Conservation (phyloP, 2,113 vertebrate species). For the Bujurquina vittata region DNA sequence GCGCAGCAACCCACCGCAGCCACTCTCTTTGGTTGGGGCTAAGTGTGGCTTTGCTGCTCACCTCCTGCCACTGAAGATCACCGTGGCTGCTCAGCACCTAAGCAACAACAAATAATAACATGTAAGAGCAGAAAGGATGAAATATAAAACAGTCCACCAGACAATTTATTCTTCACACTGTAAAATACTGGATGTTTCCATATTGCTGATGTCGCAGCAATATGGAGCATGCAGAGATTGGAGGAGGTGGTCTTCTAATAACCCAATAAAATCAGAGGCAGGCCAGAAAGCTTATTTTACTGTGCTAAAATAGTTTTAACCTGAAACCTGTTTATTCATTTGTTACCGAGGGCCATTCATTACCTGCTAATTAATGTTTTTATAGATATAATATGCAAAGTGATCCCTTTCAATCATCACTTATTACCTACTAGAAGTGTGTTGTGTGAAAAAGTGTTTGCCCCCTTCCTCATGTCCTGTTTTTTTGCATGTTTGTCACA, state of each 20-base stretch:
- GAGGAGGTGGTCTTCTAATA: not conserved
- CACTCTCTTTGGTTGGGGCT: constrained; percentile 82
- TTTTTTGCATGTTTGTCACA: no score
- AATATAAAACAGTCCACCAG: not conserved
- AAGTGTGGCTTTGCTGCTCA: constrained; percentile 81
- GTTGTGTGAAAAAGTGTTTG: no score
- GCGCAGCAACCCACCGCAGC: constrained; percentile 77
- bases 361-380: not conserved
- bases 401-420: not conserved
- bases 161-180: not conserved
- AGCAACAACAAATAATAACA: not conserved
- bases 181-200: constrained; percentile 30
- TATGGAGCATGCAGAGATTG: not conserved
- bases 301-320: not conserved
- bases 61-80: constrained; percentile 84
- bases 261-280: not conserved
- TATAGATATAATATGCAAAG: not conserved
- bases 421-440: not conserved
- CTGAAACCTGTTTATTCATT: not conserved
- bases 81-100: constrained; percentile 60
- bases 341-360: not conserved
- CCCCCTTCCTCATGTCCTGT: no score
- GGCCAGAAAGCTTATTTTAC: not conserved
- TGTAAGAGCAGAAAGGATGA: not conserved
- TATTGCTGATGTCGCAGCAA: constrained; percentile 74